Evolutionary conservation across 2,797 vertebrate species (phyloP).

Genomic region (Muraenolepis orangiensis): DNA sequence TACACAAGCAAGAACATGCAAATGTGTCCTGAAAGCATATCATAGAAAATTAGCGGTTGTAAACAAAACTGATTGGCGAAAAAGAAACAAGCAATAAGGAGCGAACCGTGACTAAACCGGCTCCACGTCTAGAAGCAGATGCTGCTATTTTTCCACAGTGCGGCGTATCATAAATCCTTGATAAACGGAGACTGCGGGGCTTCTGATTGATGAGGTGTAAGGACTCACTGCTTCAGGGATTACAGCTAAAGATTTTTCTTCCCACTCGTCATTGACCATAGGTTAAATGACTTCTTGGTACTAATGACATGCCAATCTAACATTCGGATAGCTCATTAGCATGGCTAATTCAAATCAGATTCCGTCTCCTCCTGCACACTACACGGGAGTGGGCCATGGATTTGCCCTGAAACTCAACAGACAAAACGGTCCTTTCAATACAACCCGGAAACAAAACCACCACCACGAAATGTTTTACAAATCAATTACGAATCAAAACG

Average conservation of each 20-base stretch:
- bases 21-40: conserved; percentile 41
- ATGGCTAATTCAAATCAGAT: conserved; percentile 42
- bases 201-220: conserved; percentile 48
- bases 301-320: conserved; percentile 25
- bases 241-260: conserved; percentile 64
- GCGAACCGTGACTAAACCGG: too few species aligned
- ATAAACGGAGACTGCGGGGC: not conserved
- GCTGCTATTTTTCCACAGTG: not conserved
- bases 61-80: not conserved
- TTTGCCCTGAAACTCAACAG: not conserved
- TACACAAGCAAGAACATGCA: conserved; percentile 49
- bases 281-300: conserved; percentile 30
- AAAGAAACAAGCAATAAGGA: not conserved
- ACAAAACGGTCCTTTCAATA: not conserved
- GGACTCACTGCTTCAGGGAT: conserved; percentile 27
- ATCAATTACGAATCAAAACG: not conserved
- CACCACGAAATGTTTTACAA: not conserved
- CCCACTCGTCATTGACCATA: conserved; percentile 49
- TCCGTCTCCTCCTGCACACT: not conserved
- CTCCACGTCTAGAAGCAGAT: not conserved
- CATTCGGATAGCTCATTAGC: conserved; percentile 29
- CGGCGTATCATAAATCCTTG: not conserved
- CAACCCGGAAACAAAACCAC: not conserved
- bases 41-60: conserved; percentile 51
- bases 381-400: not conserved